phyloP scores from a whole-genome alignment of 1,140 invertebrate genomes.

The Hycleus cichorii region DNA sequence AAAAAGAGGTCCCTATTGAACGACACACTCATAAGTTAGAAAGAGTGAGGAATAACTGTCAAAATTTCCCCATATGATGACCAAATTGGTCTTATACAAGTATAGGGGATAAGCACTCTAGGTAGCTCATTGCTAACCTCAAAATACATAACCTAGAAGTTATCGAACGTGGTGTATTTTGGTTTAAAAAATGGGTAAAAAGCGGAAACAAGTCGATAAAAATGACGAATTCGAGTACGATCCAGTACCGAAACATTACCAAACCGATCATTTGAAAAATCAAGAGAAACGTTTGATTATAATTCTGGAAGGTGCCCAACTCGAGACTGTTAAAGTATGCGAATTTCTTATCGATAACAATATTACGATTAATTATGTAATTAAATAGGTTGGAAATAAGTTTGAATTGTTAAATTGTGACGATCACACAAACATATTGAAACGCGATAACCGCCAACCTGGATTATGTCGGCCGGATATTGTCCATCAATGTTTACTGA shows the following conservation, averaged over 20 bases:
- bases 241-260: slow-evolving; percentile 58
- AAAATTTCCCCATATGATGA: too few species aligned
- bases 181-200: slow-evolving; percentile 51
- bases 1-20: too few species aligned
- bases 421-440: slow-evolving; percentile 77
- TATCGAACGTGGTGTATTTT: neutral
- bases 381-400: slow-evolving; percentile 50
- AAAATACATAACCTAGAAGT: too few species aligned
- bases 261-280: slow-evolving; percentile 61
- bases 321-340: slow-evolving; percentile 87
- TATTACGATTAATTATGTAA: too few species aligned
- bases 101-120: too few species aligned
- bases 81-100: too few species aligned
- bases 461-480: slow-evolving; percentile 89
- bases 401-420: slow-evolving; percentile 94
- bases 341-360: too few species aligned
- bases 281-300: slow-evolving; percentile 88
- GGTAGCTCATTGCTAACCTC: too few species aligned
- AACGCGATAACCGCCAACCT: slow-evolving; percentile 77
- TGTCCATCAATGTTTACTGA: slow-evolving; percentile 88
- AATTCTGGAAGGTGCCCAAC: slow-evolving; percentile 86
- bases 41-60: too few species aligned
- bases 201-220: slow-evolving; percentile 51
- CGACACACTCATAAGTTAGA: too few species aligned
- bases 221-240: slow-evolving; percentile 59